phyloP scores from a whole-genome alignment of 2,113 vertebrate genomes.

The Tachysurus vachellii region DNA sequence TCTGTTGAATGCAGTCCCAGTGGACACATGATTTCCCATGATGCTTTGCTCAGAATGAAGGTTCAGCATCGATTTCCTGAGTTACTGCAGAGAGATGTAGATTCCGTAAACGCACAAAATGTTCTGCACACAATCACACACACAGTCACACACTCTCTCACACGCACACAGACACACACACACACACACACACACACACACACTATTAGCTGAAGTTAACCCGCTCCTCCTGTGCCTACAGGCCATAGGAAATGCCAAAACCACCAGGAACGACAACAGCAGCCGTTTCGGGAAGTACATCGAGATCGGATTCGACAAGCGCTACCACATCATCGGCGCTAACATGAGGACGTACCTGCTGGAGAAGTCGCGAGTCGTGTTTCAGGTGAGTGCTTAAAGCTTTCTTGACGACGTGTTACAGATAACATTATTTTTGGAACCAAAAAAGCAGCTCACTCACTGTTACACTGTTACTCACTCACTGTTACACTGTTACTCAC shows the following conservation, averaged over 20 bases:
- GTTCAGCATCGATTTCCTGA: not conserved
- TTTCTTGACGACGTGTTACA: not conserved
- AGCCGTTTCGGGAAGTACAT: slow-evolving; percentile 99
- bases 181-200: not conserved
- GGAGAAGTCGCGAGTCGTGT: slow-evolving; percentile 96
- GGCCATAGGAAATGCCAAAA: slow-evolving; percentile 98
- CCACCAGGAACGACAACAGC: slow-evolving; percentile 98
- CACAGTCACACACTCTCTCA: not conserved
- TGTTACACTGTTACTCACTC: no score
- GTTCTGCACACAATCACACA: not conserved
- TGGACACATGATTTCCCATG: not conserved
- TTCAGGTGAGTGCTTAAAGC: slow-evolving; percentile 82
- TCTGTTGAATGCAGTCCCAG: not conserved
- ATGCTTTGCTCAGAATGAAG: slow-evolving; percentile 22
- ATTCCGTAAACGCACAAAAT: not conserved
- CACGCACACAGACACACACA: not conserved
- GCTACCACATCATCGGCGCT: slow-evolving; percentile 91
- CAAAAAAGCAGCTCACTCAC: no score
- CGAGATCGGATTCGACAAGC: slow-evolving; percentile 94
- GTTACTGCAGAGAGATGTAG: slow-evolving; percentile 5
- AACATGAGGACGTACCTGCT: slow-evolving; percentile 99
- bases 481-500: no score
- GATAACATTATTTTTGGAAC: not conserved
- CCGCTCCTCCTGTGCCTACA: slow-evolving; percentile 57
- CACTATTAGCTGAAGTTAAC: not conserved